Evolutionary conservation across 2,888 invertebrate genomes (phyloP).

Genomic region (Noctua janthe): DNA sequence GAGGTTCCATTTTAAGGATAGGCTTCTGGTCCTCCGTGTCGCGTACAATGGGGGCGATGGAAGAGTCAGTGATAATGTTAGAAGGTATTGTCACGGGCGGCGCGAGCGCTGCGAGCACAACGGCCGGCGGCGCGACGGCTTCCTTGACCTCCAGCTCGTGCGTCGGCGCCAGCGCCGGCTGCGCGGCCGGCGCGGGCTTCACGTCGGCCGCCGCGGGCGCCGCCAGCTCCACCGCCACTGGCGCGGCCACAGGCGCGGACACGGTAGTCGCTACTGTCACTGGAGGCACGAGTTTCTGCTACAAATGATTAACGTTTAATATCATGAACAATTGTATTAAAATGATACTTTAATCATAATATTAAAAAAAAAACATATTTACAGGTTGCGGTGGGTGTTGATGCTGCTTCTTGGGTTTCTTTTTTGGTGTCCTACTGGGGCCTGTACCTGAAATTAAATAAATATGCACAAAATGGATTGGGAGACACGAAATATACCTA

Average conservation of each 20-base stretch:
- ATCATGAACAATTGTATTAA: background rate
- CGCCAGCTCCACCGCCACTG: conserved; percentile 25
- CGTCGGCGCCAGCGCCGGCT: conserved; percentile 69
- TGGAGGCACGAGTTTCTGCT: conserved; percentile 75
- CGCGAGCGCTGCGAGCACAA: conserved; percentile 62
- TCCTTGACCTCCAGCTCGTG: conserved; percentile 68
- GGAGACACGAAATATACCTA: conserved; percentile 27
- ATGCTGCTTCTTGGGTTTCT: conserved; percentile 85
- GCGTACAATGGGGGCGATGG: conserved; percentile 71
- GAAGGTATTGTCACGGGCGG: conserved; percentile 72
- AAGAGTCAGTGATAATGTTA: conserved; percentile 71
- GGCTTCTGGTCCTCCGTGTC: conserved; percentile 76
- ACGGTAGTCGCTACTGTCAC: conserved; percentile 61
- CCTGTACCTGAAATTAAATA: conserved; percentile 80
- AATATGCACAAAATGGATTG: conserved; percentile 47
- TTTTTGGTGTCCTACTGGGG: conserved; percentile 84
- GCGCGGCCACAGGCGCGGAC: conserved; percentile 43
- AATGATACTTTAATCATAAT: conserved; percentile 5
- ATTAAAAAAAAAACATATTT: conserved; percentile 78
- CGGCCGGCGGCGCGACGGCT: conserved; percentile 70
- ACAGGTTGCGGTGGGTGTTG: conserved; percentile 82
- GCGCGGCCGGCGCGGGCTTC: conserved; percentile 68
- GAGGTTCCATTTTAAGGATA: conserved; percentile 78
- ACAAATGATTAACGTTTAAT: conserved; percentile 36
- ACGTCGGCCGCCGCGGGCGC: conserved; percentile 28